Conservation (phyloP, 2,113 vertebrate species). For the Motacilla alba region DNA sequence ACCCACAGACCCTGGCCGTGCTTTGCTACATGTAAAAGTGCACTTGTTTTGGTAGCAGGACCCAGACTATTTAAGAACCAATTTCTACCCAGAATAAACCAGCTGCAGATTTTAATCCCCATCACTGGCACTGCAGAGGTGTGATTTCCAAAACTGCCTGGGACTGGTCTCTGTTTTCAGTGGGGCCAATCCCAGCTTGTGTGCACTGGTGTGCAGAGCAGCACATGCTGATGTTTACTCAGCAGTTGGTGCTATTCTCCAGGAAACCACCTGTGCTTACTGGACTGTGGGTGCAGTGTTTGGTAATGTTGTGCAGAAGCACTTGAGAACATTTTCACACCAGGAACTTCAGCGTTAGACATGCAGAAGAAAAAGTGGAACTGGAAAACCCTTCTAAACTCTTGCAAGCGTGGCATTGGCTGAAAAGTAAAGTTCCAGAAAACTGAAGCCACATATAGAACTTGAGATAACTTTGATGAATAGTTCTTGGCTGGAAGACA, state of each 20-base stretch:
- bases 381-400: background rate
- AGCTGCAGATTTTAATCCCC: background rate
- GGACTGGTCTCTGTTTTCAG: background rate
- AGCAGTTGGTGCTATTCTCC: background rate
- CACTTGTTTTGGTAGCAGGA: background rate
- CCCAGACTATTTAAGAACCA: background rate
- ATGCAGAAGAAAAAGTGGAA: background rate
- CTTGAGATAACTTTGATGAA: slow-evolving; percentile 4
- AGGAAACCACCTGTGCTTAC: background rate
- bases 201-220: background rate
- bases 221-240: background rate
- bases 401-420: background rate
- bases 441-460: background rate
- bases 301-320: background rate
- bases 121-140: background rate
- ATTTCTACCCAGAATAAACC: background rate
- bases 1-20: background rate
- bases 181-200: background rate
- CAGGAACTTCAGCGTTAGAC: background rate
- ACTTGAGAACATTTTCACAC: background rate
- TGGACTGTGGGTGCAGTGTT: background rate
- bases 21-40: background rate
- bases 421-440: slow-evolving; percentile 9
- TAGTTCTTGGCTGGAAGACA: slow-evolving; percentile 10
- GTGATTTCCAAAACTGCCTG: background rate